Conservation (phyloP, 2,113 vertebrate genomes). For the Microcebus griseorufus region DNA sequence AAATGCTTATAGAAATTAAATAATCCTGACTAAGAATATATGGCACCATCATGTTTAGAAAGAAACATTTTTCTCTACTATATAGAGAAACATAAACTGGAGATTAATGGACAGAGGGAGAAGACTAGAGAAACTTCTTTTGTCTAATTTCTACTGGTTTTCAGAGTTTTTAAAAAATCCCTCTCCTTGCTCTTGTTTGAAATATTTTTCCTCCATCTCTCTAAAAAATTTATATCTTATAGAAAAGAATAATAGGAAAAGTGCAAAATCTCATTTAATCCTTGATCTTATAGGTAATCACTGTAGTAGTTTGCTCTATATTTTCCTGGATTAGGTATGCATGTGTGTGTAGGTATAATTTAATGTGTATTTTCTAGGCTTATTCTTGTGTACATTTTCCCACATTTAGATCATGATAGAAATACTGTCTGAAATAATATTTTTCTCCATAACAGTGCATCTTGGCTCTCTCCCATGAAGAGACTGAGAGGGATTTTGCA, state of each 20-base stretch:
- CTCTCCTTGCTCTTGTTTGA: background rate
- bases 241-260: background rate
- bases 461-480: background rate
- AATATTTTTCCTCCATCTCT: background rate
- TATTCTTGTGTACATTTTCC: background rate
- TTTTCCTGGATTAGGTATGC: background rate
- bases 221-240: too few relatives aligned
- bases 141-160: background rate
- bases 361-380: background rate
- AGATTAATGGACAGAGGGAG: background rate
- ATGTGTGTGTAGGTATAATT: background rate
- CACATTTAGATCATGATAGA: background rate
- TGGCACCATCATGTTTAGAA: constrained; percentile 8
- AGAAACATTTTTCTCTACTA: background rate
- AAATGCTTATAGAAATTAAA: constrained; percentile 52
- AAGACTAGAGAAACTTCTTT: accelerated
- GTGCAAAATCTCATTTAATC: background rate
- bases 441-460: background rate
- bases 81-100: background rate
- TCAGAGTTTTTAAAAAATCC: background rate
- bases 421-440: background rate
- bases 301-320: background rate
- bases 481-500: background rate
- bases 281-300: background rate
- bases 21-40: constrained; percentile 8